Base-by-base conservation (phyloP, 2,797 vertebrate genomes). In the Danio choprae region DNA sequence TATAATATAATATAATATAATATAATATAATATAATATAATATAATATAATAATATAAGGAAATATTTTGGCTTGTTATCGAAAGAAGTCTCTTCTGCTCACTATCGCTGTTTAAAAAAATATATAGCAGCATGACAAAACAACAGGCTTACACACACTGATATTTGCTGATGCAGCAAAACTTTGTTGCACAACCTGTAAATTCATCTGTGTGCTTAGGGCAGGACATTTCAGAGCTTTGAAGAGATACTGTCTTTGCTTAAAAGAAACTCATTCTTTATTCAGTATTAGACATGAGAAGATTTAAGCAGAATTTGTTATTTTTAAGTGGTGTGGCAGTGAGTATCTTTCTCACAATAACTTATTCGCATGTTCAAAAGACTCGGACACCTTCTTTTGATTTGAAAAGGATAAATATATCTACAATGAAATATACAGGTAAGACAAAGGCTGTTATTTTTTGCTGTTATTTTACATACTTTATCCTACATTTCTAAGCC, bases 371-470 rank as follows among this genome's bases (percentile, higher is more conserved):
- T 18, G 2, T 74, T 43, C 29, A 9, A 62, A 74, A n/a, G 41
- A 60, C 41, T 12, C 55, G 7, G 15, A 60, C 22, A 0, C 22
- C 70, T 60, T 9, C 16, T 13, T 62, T 15, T 36, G 16, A 11
- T n/a, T 0, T 5, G 56, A 38, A n/a, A 6, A 5, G 7, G 5
- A 0, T 68, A 12, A 29, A 58, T 43, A 29, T 6, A 16, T 13
- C 18, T 48, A 36, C 10, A 48, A 43, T 50, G 18, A 6, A 2
- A 12, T 43, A 48, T 36, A 62, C 43, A 29, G 72, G 72, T 74
- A 62, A 50, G 56, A n/a, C 67, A 53, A 40, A 53, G 29, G 10
- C 36, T n/a, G 53, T n/a, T n/a, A n/a, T 51, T 53, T 69, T n/a
- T n/a, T n/a, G n/a, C n/a, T n/a, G n/a, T n/a, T n/a, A n/a, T n/a